These are phyloP conservation scores for Archips crataeganus DNA, from an alignment of 2,888 invertebrate species.

Conservation along the genomic window DNA sequence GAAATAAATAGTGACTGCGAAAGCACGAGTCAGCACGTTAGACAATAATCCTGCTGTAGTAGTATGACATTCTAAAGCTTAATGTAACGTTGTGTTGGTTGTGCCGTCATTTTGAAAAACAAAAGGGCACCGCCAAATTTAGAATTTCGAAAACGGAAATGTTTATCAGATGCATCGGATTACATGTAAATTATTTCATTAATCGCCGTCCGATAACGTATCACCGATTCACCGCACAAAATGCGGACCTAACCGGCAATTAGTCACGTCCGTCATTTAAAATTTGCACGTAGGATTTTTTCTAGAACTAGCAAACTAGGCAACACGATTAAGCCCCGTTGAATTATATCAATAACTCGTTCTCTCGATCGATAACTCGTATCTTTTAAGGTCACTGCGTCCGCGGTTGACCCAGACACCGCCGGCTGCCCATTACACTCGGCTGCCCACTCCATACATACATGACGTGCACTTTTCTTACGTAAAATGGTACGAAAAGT, in stretches of 20 bases:
- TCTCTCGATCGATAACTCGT: slow-evolving; percentile 40
- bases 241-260: slow-evolving; percentile 14
- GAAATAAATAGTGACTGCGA: too few species aligned
- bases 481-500: slow-evolving; percentile 5
- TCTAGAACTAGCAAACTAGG: slow-evolving; percentile 33
- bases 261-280: slow-evolving; percentile 31
- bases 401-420: slow-evolving; percentile 29
- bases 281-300: slow-evolving; percentile 22
- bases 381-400: slow-evolving; percentile 41
- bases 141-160: slow-evolving; percentile 16
- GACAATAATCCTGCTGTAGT: too few species aligned
- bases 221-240: slow-evolving; percentile 6
- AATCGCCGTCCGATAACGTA: slow-evolving; percentile 34
- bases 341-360: slow-evolving; percentile 41
- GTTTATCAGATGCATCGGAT: slow-evolving; percentile 28
- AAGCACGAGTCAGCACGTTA: too few species aligned
- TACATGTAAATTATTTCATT: slow-evolving; percentile 29
- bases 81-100: not conserved
- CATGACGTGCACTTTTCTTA: slow-evolving; percentile 16
- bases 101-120: not conserved
- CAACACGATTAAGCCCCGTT: slow-evolving; percentile 22
- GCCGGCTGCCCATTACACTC: slow-evolving; percentile 14
- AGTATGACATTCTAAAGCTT: too few species aligned
- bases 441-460: not conserved
- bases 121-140: not conserved